phyloP scores from a whole-genome alignment of 2,888 invertebrate genomes.

The Suillia variegata region DNA sequence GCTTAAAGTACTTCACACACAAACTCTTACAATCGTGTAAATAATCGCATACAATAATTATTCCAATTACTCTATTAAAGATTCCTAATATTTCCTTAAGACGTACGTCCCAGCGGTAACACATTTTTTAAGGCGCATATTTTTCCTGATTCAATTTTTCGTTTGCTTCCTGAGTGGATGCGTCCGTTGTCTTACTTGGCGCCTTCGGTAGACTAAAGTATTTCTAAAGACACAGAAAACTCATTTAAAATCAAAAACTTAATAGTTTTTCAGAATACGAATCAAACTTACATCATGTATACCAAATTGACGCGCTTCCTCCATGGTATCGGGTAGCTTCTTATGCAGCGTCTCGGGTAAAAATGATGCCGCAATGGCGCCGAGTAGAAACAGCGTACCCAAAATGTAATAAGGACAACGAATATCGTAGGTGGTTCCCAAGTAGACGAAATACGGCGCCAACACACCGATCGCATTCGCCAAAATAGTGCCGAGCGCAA shows the following conservation, averaged over 20 bases:
- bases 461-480: slow-evolving; percentile 65
- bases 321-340: slow-evolving; percentile 69
- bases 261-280: neutral
- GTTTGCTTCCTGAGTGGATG: slow-evolving; percentile 25
- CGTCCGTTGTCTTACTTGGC: slow-evolving; percentile 31
- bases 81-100: too few species aligned
- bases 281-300: slow-evolving; percentile 55
- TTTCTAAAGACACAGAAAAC: slow-evolving; percentile 52
- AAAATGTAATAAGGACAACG: slow-evolving; percentile 62
- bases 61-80: too few species aligned
- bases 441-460: slow-evolving; percentile 67
- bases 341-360: slow-evolving; percentile 70
- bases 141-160: slow-evolving; percentile 44
- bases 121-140: slow-evolving; percentile 41
- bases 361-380: slow-evolving; percentile 62
- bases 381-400: slow-evolving; percentile 60
- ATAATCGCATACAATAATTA: too few species aligned
- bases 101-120: too few species aligned
- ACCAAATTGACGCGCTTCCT: slow-evolving; percentile 68
- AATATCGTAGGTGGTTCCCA: slow-evolving; percentile 62
- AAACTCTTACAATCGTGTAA: slow-evolving; percentile 18
- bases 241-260: slow-evolving; percentile 28
- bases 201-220: slow-evolving; percentile 60
- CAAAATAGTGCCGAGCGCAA: slow-evolving; percentile 66
- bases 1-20: slow-evolving; percentile 42